Base-by-base conservation (phyloP, 2,797 vertebrate species). In the Diplodus sargus region DNA sequence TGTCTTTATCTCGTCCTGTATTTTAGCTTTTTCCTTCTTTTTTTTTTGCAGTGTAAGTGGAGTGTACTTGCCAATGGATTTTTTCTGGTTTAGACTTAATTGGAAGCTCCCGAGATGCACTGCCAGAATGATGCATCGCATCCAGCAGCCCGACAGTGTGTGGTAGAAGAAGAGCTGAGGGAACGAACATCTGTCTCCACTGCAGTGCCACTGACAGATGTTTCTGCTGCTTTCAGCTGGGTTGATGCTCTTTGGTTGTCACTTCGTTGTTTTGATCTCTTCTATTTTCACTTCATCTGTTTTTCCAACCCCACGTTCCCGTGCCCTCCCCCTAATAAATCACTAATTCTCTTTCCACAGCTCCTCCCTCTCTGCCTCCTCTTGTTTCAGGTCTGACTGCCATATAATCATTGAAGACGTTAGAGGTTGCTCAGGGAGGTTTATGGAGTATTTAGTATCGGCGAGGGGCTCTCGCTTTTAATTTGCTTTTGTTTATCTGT, bases 401-500 rank as follows among this genome's bases (percentile, higher is more conserved):
- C 79, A 59, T 67, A 63, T 84, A 79, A 87, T 85, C 70, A 80
- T 54, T 76, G 57, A 71, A 77, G 88, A 87, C 43, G 42, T 83
- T 78, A 68, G 76, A 61, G 64, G 78, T 63, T 74, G 79, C 84
- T 78, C 39, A 6, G 70, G 85, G 81, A 85, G 78, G 68, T 87
- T 89, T 88, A 85, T 78, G 54, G 64, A 79, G 90, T 84, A 79
- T 90, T 87, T 84, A 83, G 82, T 64, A 84, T 79, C 78, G 76
- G 66, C 74, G 5, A 84, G 83, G 63, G 87, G 54, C 77, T 69
- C 87, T 83, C 45, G 14, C 85, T 91, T 90, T 89, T 85, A 85
- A 91, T 91, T 88, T 85, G 66, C 76, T 71, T 81, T 77, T 86
- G 86, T 92, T 90, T 90, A 89, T 89, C 82, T 87, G 71, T 82